Evolutionary conservation across 2,888 invertebrate species (phyloP).

Genomic region (Drosophila merina): DNA sequence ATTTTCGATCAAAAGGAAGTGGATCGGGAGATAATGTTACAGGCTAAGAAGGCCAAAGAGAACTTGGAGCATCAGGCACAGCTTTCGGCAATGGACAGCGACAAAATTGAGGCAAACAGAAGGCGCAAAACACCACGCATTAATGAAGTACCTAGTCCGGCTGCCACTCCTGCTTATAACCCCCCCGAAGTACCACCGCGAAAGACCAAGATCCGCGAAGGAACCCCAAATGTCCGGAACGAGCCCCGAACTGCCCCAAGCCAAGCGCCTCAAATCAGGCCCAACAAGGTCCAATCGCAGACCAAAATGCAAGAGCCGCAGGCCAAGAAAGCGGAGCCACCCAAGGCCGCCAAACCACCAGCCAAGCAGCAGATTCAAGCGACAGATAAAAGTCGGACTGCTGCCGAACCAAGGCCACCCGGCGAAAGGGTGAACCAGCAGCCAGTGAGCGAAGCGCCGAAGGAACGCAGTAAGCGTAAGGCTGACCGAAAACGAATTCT

Average conservation of each 20-base stretch:
- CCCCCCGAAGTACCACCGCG: not conserved
- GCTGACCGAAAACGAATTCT: not conserved
- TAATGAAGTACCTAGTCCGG: not conserved
- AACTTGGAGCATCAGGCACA: not conserved
- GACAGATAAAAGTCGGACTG: not conserved
- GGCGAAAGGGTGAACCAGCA: not conserved
- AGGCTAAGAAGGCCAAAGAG: not conserved
- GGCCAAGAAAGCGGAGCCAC: not conserved
- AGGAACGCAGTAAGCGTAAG: not conserved
- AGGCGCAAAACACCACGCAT: not conserved
- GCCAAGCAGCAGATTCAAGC: not conserved
- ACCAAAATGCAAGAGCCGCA: not conserved
- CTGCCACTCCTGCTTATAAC: not conserved
- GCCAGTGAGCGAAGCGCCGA: not conserved
- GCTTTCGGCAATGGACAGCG: not conserved
- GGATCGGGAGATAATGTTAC: too few relatives aligned
- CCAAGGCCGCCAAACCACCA: not conserved
- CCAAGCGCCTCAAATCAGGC: slow-evolving; percentile 10
- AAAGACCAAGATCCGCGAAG: slow-evolving; percentile 9
- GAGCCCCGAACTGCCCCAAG: slow-evolving; percentile 14
- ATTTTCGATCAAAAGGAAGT: too few relatives aligned
- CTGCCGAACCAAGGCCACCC: not conserved
- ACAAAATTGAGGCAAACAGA: not conserved
- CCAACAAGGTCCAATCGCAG: not conserved
- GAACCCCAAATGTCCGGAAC: slow-evolving; percentile 11